phyloP scores from a whole-genome alignment of 2,797 vertebrate genomes.

The Echiichthys vipera region DNA sequence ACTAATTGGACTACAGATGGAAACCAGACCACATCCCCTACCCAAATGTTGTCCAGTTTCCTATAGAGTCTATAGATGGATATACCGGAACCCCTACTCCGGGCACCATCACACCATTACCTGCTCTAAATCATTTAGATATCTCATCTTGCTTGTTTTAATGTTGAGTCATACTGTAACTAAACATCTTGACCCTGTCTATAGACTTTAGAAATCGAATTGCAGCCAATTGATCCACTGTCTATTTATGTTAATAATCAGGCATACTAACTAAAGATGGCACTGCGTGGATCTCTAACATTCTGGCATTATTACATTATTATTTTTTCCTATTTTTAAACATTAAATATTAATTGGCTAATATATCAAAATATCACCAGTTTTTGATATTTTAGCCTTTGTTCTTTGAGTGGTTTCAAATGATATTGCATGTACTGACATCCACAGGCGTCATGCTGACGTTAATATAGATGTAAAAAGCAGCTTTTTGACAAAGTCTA shows the following conservation, averaged over 20 bases:
- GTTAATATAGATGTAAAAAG: neutral
- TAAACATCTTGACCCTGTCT: neutral
- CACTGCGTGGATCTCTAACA: neutral
- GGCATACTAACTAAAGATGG: neutral
- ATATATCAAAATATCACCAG: neutral
- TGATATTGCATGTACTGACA: neutral
- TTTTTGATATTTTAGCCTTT: too few relatives aligned
- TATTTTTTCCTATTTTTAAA: too few relatives aligned
- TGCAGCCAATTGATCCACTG: neutral
- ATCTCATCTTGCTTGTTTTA: neutral
- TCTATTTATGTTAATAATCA: neutral
- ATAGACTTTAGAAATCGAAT: neutral
- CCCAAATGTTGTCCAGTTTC: too few relatives aligned
- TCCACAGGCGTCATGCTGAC: too few relatives aligned
- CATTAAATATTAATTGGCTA: neutral
- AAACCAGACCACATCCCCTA: too few relatives aligned
- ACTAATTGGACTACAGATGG: too few relatives aligned
- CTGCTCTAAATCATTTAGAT: neutral
- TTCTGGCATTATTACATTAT: too few relatives aligned
- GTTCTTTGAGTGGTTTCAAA: neutral
- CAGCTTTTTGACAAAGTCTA: neutral
- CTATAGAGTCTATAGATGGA: too few relatives aligned
- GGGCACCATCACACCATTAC: neutral
- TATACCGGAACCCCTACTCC: neutral
- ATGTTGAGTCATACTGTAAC: neutral